Conservation (phyloP, 2,888 invertebrate genomes). For the Pecten maximus region DNA sequence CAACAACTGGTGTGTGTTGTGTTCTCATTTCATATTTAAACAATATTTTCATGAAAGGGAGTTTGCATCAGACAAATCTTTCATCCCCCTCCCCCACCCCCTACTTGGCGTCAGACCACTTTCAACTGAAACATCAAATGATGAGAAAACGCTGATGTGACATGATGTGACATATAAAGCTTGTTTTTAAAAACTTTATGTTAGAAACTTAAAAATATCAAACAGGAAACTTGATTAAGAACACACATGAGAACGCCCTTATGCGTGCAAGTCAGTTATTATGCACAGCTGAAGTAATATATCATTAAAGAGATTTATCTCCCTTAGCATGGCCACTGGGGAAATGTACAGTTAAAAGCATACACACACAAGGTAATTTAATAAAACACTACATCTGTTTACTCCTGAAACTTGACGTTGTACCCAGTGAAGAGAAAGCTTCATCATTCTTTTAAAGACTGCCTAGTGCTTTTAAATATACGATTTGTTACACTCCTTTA, state of each 20-base stretch:
- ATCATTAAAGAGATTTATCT: not conserved
- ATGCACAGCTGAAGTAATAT: not conserved
- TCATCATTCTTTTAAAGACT: too few species aligned
- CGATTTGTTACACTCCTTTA: too few species aligned
- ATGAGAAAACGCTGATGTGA: not conserved
- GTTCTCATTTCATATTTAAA: too few species aligned
- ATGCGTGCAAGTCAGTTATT: not conserved
- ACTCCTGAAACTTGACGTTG: too few species aligned
- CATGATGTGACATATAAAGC: too few species aligned
- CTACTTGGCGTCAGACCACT: not conserved
- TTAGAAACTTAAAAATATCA: not conserved
- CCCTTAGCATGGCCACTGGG: not conserved
- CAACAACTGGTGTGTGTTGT: too few species aligned
- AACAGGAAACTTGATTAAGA: not conserved
- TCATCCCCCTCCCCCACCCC: too few species aligned
- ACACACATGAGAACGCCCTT: not conserved
- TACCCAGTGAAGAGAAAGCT: too few species aligned
- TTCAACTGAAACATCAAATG: not conserved
- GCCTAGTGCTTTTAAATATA: too few species aligned
- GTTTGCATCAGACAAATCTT: too few species aligned
- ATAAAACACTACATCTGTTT: not conserved
- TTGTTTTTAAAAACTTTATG: not conserved
- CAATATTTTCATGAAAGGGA: too few species aligned
- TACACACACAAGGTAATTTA: not conserved
- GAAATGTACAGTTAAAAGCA: not conserved